Conservation (phyloP, 2,888 invertebrate genomes). For the Ormyrus nitidulus region DNA sequence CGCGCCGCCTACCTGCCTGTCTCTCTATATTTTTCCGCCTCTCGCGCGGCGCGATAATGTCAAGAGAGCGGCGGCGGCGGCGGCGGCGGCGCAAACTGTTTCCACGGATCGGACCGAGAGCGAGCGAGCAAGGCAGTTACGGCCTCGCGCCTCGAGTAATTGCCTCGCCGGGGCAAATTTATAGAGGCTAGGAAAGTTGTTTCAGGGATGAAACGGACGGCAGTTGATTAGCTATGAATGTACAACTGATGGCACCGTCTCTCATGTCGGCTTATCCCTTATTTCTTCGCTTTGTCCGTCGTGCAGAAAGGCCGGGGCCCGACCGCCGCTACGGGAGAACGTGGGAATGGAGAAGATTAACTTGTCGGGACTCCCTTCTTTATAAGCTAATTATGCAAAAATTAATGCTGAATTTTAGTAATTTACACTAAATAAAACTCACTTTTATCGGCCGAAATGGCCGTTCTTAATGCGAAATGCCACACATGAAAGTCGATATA, state of each 20-base stretch:
- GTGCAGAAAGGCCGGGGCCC: background rate
- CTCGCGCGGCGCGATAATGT: constrained; percentile 43
- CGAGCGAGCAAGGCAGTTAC: constrained; percentile 26
- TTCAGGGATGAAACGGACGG: constrained; percentile 58
- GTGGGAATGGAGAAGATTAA: constrained; percentile 59
- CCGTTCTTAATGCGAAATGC: constrained; percentile 55
- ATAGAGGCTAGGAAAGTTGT: constrained; percentile 66
- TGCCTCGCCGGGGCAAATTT: constrained; percentile 71
- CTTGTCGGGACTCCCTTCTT: constrained; percentile 54
- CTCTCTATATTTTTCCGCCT: constrained; percentile 23
- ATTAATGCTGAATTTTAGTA: constrained; percentile 57
- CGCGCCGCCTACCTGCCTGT: constrained; percentile 63
- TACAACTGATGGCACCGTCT: constrained; percentile 55
- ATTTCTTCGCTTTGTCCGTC: constrained; percentile 5
- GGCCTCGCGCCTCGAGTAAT: constrained; percentile 66
- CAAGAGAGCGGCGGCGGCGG: constrained; percentile 4
- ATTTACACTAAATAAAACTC: constrained; percentile 59
- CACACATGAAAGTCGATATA: constrained; percentile 57
- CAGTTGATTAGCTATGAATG: constrained; percentile 64
- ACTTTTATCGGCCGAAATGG: constrained; percentile 52
- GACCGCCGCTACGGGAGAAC: constrained; percentile 41
- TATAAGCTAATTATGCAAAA: constrained; percentile 56
- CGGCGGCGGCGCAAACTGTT: constrained; percentile 24
- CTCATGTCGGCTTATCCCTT: constrained; percentile 49
- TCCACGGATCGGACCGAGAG: constrained; percentile 24